phyloP scores from a whole-genome alignment of 2,797 vertebrate genomes.

The Tokudaia tokunoshimensis region DNA sequence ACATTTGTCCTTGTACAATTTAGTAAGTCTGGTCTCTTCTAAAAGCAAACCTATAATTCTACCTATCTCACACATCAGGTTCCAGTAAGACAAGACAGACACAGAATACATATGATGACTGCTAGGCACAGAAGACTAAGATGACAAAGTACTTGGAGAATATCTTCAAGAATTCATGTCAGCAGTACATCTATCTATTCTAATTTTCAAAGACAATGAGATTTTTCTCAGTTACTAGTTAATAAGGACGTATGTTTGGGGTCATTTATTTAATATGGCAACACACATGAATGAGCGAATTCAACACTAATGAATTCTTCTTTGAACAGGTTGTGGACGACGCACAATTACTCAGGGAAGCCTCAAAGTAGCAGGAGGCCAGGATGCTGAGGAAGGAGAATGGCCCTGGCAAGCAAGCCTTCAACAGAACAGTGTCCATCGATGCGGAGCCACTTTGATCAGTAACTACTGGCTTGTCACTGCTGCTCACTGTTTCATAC shows the following conservation, averaged over 20 bases:
- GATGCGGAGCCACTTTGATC: slow-evolving; percentile 94
- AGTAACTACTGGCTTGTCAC: slow-evolving; percentile 94
- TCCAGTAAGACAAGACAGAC: not conserved
- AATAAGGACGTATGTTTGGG: not conserved
- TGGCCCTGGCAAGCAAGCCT: slow-evolving; percentile 97
- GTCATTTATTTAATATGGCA: slow-evolving; percentile 7
- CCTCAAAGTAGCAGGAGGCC: slow-evolving; percentile 91
- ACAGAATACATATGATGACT: not conserved
- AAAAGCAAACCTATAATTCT: slow-evolving; percentile 40
- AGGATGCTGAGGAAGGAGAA: slow-evolving; percentile 89
- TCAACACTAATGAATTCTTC: slow-evolving; percentile 67
- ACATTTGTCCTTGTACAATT: not conserved
- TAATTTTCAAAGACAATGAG: slow-evolving; percentile 29
- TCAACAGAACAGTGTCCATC: slow-evolving; percentile 90
- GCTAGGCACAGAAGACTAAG: not conserved
- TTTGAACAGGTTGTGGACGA: slow-evolving; percentile 86
- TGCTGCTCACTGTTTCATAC: slow-evolving; percentile 95
- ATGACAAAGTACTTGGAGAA: not conserved
- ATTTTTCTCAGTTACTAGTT: slow-evolving; percentile 35
- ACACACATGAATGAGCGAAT: not conserved
- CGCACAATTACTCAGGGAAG: slow-evolving; percentile 81
- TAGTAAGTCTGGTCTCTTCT: not conserved
- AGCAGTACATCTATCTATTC: not conserved
- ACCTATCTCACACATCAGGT: not conserved
- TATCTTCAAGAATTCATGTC: slow-evolving; percentile 27